Percentiles rank a stretch among this genome's conserved stretches.
These are phyloP conservation scores for Luscinia megarhynchos DNA, from an alignment of 2,797 vertebrate genomes.

Conservation along the genomic window DNA sequence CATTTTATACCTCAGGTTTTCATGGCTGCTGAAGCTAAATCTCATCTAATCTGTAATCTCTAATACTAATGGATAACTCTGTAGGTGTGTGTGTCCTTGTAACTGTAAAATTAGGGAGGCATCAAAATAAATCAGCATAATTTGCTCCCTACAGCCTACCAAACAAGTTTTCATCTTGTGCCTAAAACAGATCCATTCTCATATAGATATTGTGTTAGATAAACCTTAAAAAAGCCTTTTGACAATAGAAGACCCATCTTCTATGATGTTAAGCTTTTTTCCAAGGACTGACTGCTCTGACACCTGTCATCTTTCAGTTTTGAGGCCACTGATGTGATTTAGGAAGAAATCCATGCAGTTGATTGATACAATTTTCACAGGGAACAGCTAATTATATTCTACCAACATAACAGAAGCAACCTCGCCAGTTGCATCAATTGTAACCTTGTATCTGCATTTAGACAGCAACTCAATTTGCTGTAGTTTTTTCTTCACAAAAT, in stretches of 20 bases:
- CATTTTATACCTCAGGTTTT: neutral
- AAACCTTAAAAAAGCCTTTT: neutral
- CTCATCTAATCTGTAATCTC: neutral
- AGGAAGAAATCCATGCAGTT: neutral
- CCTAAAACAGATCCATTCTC: neutral
- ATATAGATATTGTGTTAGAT: neutral
- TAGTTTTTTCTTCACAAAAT: neutral
- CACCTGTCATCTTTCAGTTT: neutral
- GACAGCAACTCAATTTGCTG: neutral
- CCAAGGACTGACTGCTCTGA: neutral
- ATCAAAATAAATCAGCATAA: neutral
- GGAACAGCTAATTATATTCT: neutral
- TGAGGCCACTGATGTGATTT: neutral
- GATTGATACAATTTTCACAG: neutral
- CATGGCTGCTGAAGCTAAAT: neutral
- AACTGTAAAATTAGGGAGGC: neutral
- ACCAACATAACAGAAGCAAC: neutral
- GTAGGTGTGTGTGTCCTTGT: neutral
- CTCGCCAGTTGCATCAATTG: neutral
- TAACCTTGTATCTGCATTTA: neutral
- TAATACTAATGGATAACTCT: neutral
- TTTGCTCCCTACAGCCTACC: neutral
- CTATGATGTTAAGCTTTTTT: neutral
- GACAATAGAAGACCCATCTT: neutral
- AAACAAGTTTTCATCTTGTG: neutral